These are phyloP conservation scores for Heteractis magnifica DNA, from an alignment of 92 coral and sea anemone genomes.

Conservation along the genomic window DNA sequence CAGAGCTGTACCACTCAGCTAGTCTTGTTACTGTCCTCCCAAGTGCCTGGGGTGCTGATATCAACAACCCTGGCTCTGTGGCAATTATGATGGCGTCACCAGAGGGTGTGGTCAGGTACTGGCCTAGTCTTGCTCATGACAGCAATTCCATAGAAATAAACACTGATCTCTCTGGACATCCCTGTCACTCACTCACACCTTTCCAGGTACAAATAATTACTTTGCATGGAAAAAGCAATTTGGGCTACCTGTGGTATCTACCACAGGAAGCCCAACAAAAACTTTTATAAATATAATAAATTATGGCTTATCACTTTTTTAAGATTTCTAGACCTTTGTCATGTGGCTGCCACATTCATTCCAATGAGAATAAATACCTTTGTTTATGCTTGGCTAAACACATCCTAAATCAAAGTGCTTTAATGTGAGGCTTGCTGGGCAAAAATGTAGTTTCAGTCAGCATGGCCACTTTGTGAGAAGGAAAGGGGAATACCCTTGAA, in stretches of 20 bases:
- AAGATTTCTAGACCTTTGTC: no score
- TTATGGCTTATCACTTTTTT: not conserved
- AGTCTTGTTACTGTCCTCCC: slow-evolving; percentile 76
- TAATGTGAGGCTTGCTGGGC: no score
- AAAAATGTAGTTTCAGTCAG: no score
- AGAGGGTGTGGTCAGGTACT: slow-evolving; percentile 89
- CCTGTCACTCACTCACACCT: slow-evolving; percentile 81
- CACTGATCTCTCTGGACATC: slow-evolving; percentile 85
- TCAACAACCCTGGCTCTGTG: slow-evolving; percentile 59
- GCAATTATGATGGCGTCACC: slow-evolving; percentile 87
- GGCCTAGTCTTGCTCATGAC: slow-evolving; percentile 93
- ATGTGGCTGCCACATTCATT: no score
- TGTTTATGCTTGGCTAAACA: no score
- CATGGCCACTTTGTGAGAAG: no score
- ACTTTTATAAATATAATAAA: not conserved
- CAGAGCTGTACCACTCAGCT: slow-evolving; percentile 85
- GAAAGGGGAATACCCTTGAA: not conserved
- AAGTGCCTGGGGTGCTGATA: slow-evolving; percentile 51
- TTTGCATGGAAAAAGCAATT: no score
- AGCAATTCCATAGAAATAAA: slow-evolving; percentile 70
- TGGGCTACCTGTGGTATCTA: not conserved
- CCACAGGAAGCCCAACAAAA: not conserved
- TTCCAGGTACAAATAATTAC: slow-evolving; percentile 60
- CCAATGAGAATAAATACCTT: no score
- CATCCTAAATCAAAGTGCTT: no score